These are phyloP conservation scores for Schizotus pectinicornis DNA, from an alignment of 2,888 invertebrate genomes.

Conservation along the genomic window DNA sequence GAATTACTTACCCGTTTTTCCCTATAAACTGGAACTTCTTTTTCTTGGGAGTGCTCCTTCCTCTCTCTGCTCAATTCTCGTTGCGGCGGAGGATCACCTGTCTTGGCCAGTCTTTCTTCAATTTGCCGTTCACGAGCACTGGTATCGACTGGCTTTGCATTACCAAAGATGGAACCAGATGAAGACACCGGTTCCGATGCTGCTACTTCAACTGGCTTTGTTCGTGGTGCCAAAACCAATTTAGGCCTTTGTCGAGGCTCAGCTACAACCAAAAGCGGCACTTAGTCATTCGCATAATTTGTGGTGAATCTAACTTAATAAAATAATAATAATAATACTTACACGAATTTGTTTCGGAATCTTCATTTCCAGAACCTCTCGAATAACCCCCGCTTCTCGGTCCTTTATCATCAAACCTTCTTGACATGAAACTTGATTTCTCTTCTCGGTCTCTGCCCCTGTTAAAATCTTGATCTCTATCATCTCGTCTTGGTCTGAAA, in stretches of 20 bases:
- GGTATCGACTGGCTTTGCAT: constrained; percentile 94
- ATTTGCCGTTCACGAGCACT: constrained; percentile 89
- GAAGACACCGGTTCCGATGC: constrained; percentile 63
- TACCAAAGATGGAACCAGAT: constrained; percentile 87
- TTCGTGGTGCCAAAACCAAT: constrained; percentile 80
- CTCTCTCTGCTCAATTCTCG: constrained; percentile 26
- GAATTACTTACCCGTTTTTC: not conserved
- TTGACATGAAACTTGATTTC: not conserved
- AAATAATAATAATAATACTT: not conserved
- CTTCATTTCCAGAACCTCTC: constrained; percentile 43
- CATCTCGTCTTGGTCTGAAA: not conserved
- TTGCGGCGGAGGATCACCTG: constrained; percentile 57
- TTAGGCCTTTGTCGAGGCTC: constrained; percentile 76
- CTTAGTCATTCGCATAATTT: not conserved
- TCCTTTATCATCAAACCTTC: constrained; percentile 43
- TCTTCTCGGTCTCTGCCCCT: too few relatives aligned
- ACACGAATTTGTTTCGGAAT: constrained; percentile 38
- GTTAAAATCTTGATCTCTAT: not conserved
- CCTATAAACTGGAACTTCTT: not conserved
- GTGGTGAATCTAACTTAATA: not conserved
- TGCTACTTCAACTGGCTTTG: constrained; percentile 71
- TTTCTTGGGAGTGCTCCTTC: not conserved
- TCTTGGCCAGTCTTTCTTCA: constrained; percentile 81
- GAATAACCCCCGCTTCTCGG: constrained; percentile 40
- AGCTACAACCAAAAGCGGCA: constrained; percentile 47